phyloP scores from a whole-genome alignment of 2,888 invertebrate species.

The Lepidocyrtinus sp. region DNA sequence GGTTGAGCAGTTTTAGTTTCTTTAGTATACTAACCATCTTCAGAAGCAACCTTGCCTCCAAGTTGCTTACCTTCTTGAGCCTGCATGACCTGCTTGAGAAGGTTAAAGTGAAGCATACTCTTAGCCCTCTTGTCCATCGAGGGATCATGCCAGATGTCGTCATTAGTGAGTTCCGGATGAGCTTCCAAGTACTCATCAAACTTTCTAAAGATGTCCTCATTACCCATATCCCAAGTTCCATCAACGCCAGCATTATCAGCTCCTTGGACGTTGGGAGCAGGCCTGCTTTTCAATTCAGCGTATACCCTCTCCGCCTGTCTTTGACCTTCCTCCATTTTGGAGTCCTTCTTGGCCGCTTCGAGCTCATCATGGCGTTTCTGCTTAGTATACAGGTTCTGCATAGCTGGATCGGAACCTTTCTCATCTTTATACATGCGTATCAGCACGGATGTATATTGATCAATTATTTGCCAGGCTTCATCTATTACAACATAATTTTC shows the following conservation, averaged over 20 bases:
- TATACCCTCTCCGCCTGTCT: background rate
- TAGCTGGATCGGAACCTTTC: background rate
- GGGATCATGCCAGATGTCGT: constrained; percentile 14
- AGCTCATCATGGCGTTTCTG: constrained; percentile 28
- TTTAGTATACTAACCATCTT: background rate
- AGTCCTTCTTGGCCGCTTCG: background rate
- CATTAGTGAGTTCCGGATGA: constrained; percentile 32
- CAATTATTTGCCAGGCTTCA: constrained; percentile 23
- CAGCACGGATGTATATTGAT: constrained; percentile 30
- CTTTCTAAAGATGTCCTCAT: constrained; percentile 5
- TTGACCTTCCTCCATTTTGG: background rate
- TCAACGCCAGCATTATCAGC: constrained; percentile 15
- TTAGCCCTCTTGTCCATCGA: background rate
- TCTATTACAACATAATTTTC: background rate
- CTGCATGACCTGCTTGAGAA: background rate
- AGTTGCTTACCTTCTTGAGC: background rate
- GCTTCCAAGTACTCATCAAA: constrained; percentile 49
- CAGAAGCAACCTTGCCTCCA: background rate
- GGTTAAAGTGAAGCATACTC: constrained; percentile 34
- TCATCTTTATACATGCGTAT: constrained; percentile 16
- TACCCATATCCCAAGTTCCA: background rate
- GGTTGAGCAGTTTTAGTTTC: background rate
- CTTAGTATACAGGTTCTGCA: constrained; percentile 4
- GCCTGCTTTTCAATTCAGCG: background rate
- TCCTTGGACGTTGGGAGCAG: constrained; percentile 14